phyloP scores from a whole-genome alignment of 2,113 vertebrate species.

The Chaetops frenatus region DNA sequence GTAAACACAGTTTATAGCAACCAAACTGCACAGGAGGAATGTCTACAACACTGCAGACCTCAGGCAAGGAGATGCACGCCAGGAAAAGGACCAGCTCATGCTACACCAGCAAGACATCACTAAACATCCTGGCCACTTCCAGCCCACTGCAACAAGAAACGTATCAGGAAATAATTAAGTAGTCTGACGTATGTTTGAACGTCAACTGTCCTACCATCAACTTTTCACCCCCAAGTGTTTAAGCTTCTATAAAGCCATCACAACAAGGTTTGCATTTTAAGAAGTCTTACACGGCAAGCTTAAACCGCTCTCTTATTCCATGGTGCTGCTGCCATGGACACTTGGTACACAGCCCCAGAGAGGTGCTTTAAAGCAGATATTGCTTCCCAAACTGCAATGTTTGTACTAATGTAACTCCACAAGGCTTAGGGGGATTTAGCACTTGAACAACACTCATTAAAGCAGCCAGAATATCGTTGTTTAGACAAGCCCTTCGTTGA shows the following conservation, averaged over 20 bases:
- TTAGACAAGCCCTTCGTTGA: slow-evolving; percentile 12
- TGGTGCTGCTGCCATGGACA: accelerated
- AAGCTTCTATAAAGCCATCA: background rate
- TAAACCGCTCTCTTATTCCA: background rate
- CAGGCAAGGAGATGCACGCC: background rate
- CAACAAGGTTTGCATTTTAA: background rate
- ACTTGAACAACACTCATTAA: background rate
- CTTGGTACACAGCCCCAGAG: background rate
- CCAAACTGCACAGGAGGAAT: background rate
- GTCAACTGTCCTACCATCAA: background rate
- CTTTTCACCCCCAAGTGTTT: background rate
- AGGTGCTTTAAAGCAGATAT: background rate
- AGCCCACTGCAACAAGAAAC: background rate
- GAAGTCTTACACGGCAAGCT: background rate
- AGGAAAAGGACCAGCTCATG: background rate
- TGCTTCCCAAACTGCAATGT: background rate
- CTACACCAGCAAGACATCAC: background rate
- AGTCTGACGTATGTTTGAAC: background rate
- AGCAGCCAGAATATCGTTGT: background rate
- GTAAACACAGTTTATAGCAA: background rate
- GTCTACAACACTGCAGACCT: background rate
- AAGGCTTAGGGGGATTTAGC: background rate
- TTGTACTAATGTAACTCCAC: background rate
- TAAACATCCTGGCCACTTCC: background rate
- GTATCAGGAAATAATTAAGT: background rate